Base-by-base conservation (phyloP, 1,140 invertebrate genomes). In the Sarcophaga bullata region DNA sequence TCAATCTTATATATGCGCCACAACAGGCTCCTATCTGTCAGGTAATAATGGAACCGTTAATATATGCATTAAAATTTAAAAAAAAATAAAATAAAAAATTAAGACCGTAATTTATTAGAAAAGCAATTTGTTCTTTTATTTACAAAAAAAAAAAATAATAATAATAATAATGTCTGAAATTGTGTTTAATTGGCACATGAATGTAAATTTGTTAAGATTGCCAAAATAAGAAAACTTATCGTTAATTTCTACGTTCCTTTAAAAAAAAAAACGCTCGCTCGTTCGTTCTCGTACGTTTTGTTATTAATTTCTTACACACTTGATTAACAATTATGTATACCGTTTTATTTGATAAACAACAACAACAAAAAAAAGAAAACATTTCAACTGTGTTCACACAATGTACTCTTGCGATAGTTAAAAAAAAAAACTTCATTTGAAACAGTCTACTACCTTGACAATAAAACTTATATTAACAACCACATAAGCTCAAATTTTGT, bases 1-100 rank as follows among this genome's bases (percentile, higher is more conserved):
- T 50, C 17, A 49, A 52, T 78, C 75, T 50, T 17, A 78, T 25
- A 17, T 50, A 78, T 78, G 75, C 75, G 75, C 75, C 48, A 78
- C 48, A 17, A 52, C 75, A 78, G 75, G 75, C 49, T 78, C 75
- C 75, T 78, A 78, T 50, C 50, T 78, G 75, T 78, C 75, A 78
- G 75, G 75, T 78, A 78, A 78, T 78, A 78, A 19, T 50, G 50
- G 48, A 50, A 78, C n/a, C 9, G 49, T 3, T 52, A 17, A 68
- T 68, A n/a, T 68, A 68, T 68, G 62, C 62, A 17, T 25, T 68
- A 48, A 52, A 48, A n/a, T 62, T 78, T 76, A 49, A 19, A 72
- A 17, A 6, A 15, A 72, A 72, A n/a, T n/a, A n/a, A 78, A 78
- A 78, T 50, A 13, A 75, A 75, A 75, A 17, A 15, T 46, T 15